Conservation (phyloP, 2,797 vertebrate genomes). For the Australoheros facetus region DNA sequence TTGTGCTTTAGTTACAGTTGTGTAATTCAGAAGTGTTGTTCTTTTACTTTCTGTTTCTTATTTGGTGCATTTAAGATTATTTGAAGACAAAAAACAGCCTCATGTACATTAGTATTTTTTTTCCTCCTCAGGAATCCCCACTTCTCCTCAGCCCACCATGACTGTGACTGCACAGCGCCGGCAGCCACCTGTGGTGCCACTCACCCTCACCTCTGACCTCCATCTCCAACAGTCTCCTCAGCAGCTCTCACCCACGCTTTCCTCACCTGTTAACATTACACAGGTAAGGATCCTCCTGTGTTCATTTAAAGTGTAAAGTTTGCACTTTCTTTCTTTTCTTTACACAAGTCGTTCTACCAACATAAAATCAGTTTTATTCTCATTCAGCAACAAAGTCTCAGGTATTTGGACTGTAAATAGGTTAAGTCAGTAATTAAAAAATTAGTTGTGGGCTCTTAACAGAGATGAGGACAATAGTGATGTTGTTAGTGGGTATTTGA, state of each 20-base stretch:
- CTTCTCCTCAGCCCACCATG: conserved; percentile 80
- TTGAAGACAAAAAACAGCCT: not conserved
- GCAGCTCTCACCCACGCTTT: conserved; percentile 89
- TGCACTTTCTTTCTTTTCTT: not conserved
- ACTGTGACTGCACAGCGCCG: conserved; percentile 84
- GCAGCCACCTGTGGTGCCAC: conserved; percentile 83
- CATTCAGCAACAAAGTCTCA: not conserved
- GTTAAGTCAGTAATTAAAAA: not conserved
- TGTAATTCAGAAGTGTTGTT: not conserved
- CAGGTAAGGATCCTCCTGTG: conserved; percentile 80
- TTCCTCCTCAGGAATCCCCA: conserved; percentile 82
- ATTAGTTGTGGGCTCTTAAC: rapidly evolving
- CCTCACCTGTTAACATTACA: conserved; percentile 87
- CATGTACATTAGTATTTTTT: not conserved
- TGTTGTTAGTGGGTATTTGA: too few species aligned
- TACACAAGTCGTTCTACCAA: too few species aligned
- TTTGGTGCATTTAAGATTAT: not conserved
- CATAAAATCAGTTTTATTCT: not conserved
- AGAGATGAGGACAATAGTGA: too few species aligned
- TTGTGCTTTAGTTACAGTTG: not conserved
- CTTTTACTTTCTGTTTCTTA: not conserved
- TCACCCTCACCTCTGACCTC: conserved; percentile 87
- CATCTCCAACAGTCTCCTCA: conserved; percentile 85
- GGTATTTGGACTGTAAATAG: not conserved
- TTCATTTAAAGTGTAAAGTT: not conserved